Evolutionary conservation across 1,140 invertebrate genomes (phyloP).

Genomic region (Cydia pomonella): DNA sequence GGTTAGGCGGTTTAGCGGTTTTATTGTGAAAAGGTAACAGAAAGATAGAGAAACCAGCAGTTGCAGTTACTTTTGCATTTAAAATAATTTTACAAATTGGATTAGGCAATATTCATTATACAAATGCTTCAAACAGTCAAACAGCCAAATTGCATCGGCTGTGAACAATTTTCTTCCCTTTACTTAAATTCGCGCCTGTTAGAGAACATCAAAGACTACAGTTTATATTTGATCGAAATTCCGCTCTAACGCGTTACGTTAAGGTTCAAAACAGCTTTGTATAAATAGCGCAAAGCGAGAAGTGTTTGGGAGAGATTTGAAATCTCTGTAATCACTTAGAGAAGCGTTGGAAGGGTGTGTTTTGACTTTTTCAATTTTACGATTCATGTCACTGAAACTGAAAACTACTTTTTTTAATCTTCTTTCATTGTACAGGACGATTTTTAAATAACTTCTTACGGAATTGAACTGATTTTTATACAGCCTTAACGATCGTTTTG

Average conservation of each 20-base stretch:
- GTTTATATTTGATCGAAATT: background rate
- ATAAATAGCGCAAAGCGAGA: background rate
- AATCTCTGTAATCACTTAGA: slow-evolving; percentile 27
- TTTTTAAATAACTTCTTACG: too few species aligned
- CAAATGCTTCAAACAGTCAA: background rate
- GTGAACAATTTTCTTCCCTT: background rate
- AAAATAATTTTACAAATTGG: too few species aligned
- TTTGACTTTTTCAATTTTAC: slow-evolving; percentile 13
- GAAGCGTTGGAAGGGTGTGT: background rate
- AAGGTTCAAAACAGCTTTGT: background rate
- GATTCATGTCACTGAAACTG: background rate
- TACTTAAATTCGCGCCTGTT: slow-evolving; percentile 5
- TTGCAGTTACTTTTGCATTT: too few species aligned
- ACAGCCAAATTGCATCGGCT: background rate
- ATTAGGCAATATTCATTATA: background rate
- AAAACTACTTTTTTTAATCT: background rate
- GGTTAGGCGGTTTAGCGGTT: too few species aligned
- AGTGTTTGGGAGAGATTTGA: slow-evolving; percentile 9
- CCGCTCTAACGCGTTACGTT: background rate
- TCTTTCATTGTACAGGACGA: background rate
- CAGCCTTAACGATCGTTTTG: too few species aligned
- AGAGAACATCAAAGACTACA: slow-evolving; percentile 10
- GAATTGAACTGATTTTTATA: too few species aligned
- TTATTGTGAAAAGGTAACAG: too few species aligned
- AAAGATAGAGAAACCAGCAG: too few species aligned